Evolutionary conservation across 2,797 vertebrate genomes (phyloP).

Genomic region (Cichlasoma orientale): DNA sequence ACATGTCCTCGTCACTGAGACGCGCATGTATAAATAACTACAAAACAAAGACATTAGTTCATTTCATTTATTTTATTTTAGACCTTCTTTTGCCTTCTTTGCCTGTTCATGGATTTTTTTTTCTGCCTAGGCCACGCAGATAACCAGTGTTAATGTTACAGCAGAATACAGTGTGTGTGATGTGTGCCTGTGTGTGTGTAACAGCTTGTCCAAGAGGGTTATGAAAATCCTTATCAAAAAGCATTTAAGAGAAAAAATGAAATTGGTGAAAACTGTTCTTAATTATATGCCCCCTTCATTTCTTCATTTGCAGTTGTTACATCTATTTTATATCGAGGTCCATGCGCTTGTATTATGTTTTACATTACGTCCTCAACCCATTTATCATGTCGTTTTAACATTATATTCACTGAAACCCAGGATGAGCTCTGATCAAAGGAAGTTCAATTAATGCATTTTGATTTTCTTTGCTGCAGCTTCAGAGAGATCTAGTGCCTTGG

Average conservation of each 20-base stretch:
- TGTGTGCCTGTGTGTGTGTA: slow-evolving; percentile 28
- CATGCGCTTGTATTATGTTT: slow-evolving; percentile 38
- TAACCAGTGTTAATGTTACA: slow-evolving; percentile 63
- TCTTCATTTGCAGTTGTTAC: background rate
- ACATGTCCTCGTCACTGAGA: slow-evolving; percentile 86
- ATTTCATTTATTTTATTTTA: slow-evolving; percentile 56
- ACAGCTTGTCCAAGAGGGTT: slow-evolving; percentile 26
- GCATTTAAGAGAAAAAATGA: slow-evolving; percentile 46
- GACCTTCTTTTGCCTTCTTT: slow-evolving; percentile 41
- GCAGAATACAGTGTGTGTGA: slow-evolving; percentile 41
- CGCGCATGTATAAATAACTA: slow-evolving; percentile 53
- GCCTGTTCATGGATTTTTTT: slow-evolving; percentile 45
- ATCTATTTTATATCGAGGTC: slow-evolving; percentile 21
- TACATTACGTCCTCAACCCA: slow-evolving; percentile 25
- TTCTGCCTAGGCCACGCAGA: slow-evolving; percentile 65
- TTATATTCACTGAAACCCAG: slow-evolving; percentile 26
- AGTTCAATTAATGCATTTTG: slow-evolving; percentile 60
- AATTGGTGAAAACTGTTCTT: slow-evolving; percentile 35
- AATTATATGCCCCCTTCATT: slow-evolving; percentile 20
- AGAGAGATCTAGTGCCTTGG: slow-evolving; percentile 97
- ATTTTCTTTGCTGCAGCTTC: slow-evolving; percentile 76
- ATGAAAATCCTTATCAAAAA: slow-evolving; percentile 37
- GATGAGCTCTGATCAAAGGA: slow-evolving; percentile 36
- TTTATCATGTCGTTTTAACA: slow-evolving; percentile 19
- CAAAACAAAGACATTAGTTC: slow-evolving; percentile 60